A percentile compares a stretch with the other conserved stretches of the same genome.
Conservation (phyloP, 1,140 invertebrate genomes). For the Lanistes nyassanus region DNA sequence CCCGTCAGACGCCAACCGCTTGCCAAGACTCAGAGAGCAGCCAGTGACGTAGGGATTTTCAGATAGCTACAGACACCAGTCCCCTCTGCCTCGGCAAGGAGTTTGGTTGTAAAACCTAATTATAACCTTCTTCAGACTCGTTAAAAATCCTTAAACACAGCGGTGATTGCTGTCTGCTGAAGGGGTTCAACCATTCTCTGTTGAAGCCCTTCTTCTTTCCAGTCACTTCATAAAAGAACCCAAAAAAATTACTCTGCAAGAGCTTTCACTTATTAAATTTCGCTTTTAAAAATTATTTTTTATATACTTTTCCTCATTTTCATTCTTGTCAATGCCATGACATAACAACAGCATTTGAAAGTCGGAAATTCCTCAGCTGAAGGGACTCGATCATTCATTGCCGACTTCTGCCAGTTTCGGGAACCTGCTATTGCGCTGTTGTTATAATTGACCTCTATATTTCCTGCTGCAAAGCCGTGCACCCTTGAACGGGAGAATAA, state of each 20-base stretch:
- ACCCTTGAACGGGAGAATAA: too few species aligned
- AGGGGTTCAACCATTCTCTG: neutral
- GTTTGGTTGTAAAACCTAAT: conserved; percentile 12
- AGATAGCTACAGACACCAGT: conserved; percentile 1
- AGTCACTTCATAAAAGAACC: neutral
- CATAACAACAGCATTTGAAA: too few species aligned
- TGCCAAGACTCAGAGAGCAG: conserved; percentile 7
- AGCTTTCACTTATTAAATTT: neutral
- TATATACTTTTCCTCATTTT: too few species aligned
- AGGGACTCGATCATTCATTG: too few species aligned
- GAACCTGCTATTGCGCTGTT: too few species aligned
- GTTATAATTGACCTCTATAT: too few species aligned
- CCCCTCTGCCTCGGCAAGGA: neutral
- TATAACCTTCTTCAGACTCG: neutral
- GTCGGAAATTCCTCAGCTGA: too few species aligned
- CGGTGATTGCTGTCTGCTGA: too few species aligned
- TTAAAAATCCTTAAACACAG: neutral
- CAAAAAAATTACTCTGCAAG: neutral
- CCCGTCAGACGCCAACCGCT: neutral
- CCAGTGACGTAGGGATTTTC: conserved; percentile 6
- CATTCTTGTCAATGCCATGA: too few species aligned
- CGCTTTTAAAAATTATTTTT: neutral
- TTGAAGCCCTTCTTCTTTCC: neutral
- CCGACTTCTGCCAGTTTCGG: too few species aligned
- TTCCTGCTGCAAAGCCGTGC: too few species aligned